Conservation (phyloP, 2,113 vertebrate genomes). For the Xenus cinereus region DNA sequence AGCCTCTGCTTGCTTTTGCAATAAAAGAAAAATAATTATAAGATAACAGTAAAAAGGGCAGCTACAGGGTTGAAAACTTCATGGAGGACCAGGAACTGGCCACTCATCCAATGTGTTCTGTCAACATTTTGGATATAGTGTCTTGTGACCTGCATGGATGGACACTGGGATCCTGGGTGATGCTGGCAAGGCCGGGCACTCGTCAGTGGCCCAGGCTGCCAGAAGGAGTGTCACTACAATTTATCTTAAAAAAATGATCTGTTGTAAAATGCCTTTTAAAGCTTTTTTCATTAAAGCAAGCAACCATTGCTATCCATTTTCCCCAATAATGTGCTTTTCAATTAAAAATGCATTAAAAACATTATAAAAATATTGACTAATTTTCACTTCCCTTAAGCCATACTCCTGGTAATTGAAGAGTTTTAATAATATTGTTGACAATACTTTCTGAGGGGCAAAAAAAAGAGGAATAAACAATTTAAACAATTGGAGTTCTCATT, state of each 20-base stretch:
- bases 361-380: slow-evolving; percentile 48
- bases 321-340: slow-evolving; percentile 47
- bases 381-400: slow-evolving; percentile 38
- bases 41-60: not conserved
- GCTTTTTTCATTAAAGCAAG: slow-evolving; percentile 38
- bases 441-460: not conserved
- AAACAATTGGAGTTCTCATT: slow-evolving; percentile 25
- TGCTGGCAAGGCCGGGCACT: not conserved
- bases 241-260: not conserved
- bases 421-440: slow-evolving; percentile 20
- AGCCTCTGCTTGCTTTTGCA: not conserved
- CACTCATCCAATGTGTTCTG: not conserved
- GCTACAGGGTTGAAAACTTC: not conserved
- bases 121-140: not conserved
- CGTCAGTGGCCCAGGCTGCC: not conserved
- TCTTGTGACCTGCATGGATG: not conserved
- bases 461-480: not conserved
- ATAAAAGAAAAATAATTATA: not conserved
- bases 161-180: not conserved
- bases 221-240: not conserved
- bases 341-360: slow-evolving; percentile 55
- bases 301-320: slow-evolving; percentile 25
- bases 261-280: not conserved
- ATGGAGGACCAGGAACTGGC: not conserved
- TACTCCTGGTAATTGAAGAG: slow-evolving; percentile 31